Conservation (phyloP, 1,140 invertebrate genomes). For the Pogonus chalceus region DNA sequence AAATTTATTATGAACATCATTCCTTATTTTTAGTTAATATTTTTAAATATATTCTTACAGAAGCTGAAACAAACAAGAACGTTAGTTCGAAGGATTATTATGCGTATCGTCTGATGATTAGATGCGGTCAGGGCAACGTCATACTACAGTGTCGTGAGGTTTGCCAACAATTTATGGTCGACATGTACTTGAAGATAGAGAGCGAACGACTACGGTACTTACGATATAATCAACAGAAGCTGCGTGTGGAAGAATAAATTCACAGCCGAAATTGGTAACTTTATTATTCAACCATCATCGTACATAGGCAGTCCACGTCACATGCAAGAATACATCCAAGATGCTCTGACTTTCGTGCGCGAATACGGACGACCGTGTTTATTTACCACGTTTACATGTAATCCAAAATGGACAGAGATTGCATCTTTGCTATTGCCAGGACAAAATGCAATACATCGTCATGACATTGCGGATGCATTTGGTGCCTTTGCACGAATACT, state of each 20-base stretch:
- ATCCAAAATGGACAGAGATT: too few relatives aligned
- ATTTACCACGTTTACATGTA: too few relatives aligned
- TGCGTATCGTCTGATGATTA: slow-evolving; percentile 34
- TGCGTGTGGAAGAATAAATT: slow-evolving; percentile 38
- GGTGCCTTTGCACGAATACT: slow-evolving; percentile 32
- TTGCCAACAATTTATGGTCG: slow-evolving; percentile 38
- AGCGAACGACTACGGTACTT: slow-evolving; percentile 34
- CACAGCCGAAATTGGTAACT: too few relatives aligned
- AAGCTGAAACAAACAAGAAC: slow-evolving; percentile 27
- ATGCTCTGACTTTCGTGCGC: slow-evolving; percentile 35
- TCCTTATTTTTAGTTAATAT: too few relatives aligned
- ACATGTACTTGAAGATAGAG: slow-evolving; percentile 42
- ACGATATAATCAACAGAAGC: slow-evolving; percentile 36
- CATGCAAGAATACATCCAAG: slow-evolving; percentile 37
- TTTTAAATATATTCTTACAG: too few relatives aligned
- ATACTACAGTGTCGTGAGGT: slow-evolving; percentile 28
- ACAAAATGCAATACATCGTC: too few relatives aligned
- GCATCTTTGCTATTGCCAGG: too few relatives aligned
- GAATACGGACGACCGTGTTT: too few relatives aligned
- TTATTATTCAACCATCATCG: slow-evolving; percentile 37
- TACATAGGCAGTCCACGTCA: slow-evolving; percentile 35
- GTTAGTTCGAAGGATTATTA: slow-evolving; percentile 34
- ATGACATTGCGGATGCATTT: too few relatives aligned
- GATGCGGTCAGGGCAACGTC: slow-evolving; percentile 28
- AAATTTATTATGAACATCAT: too few relatives aligned